Percentiles rank a stretch among this genome's conserved stretches.
Conservation (phyloP, 2,797 vertebrate species). For the Mallotus villosus region DNA sequence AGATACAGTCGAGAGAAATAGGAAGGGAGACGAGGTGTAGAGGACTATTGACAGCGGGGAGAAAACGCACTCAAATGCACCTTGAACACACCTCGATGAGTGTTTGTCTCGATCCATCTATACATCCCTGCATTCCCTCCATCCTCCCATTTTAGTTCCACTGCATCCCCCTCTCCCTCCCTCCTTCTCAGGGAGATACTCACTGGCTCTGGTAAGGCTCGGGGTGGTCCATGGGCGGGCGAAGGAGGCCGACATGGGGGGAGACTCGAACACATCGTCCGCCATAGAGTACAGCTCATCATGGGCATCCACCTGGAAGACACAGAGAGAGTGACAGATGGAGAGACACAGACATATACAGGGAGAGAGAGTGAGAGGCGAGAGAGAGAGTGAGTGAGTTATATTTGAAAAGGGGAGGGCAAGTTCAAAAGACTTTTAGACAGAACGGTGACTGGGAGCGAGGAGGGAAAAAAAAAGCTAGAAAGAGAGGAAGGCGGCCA, state of each 20-base stretch:
- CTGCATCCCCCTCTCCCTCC: neutral
- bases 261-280: slow-evolving; percentile 95
- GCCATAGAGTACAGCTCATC: slow-evolving; percentile 89
- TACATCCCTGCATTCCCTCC: neutral
- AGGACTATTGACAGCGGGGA: too few species aligned
- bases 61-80: too few species aligned
- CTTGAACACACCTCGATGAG: neutral
- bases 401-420: too few species aligned
- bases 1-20: neutral
- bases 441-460: neutral
- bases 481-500: neutral
- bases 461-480: neutral
- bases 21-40: neutral
- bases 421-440: neutral
- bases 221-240: slow-evolving; percentile 61
- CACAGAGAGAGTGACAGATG: neutral
- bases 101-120: neutral
- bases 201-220: slow-evolving; percentile 72
- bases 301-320: slow-evolving; percentile 77
- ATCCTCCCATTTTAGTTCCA: neutral
- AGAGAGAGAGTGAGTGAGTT: neutral
- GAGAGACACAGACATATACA: neutral
- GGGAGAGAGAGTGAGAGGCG: neutral
- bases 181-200: slow-evolving; percentile 57
- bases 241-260: slow-evolving; percentile 83